Conservation (phyloP, 2,113 vertebrate species). For the Brevimyrus niger region DNA sequence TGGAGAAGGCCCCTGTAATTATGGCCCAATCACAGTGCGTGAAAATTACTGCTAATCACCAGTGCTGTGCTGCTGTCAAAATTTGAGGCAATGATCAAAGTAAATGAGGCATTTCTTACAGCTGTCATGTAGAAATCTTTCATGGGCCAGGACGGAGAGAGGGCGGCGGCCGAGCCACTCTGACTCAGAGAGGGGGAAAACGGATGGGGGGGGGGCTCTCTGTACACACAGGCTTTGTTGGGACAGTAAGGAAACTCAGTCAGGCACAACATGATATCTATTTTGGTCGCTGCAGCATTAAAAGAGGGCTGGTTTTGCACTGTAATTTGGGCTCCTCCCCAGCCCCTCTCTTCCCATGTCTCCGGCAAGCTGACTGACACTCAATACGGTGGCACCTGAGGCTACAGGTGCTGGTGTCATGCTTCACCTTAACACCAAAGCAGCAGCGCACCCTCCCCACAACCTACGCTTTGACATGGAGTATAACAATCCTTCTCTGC, state of each 20-base stretch:
- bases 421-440: neutral
- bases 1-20: conserved; percentile 19
- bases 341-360: neutral
- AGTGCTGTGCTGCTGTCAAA: neutral
- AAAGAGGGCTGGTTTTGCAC: conserved; percentile 20
- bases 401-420: neutral
- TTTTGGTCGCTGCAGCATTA: conserved; percentile 32
- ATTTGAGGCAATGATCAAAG: neutral
- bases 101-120: neutral
- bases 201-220: neutral
- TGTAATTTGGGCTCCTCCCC: conserved; percentile 11
- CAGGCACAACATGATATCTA: conserved; percentile 40
- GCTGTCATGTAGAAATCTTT: conserved; percentile 12
- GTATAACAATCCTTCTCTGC: neutral
- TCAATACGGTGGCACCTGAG: neutral
- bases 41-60: conserved; percentile 11
- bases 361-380: neutral
- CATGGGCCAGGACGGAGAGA: neutral
- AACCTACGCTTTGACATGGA: neutral
- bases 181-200: neutral
- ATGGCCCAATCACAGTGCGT: neutral
- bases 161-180: too few species aligned
- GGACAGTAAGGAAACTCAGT: conserved; percentile 28
- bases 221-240: conserved; percentile 25
- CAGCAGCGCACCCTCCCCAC: neutral